phyloP scores from a whole-genome alignment of 2,797 vertebrate genomes.

The Okamejei kenojei region DNA sequence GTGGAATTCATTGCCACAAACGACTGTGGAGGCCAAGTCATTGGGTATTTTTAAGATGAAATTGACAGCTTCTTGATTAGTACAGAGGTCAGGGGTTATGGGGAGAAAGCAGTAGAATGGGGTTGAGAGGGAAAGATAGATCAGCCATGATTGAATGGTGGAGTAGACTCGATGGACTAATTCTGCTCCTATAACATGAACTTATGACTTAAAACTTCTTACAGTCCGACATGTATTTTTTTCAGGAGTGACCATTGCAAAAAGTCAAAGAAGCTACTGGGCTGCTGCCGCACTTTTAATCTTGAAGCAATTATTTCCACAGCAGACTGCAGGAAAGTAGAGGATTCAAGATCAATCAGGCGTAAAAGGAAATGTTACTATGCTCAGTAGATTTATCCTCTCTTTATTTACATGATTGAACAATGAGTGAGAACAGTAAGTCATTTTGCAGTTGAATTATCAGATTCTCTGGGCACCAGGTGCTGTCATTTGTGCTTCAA shows the following conservation, averaged over 20 bases:
- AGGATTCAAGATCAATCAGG: neutral
- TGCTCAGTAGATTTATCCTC: neutral
- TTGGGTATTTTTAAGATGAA: too few species aligned
- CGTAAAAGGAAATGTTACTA: neutral
- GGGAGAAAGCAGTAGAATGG: too few species aligned
- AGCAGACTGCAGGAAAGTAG: neutral
- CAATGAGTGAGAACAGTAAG: neutral
- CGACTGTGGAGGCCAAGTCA: too few species aligned
- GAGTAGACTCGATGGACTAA: too few species aligned
- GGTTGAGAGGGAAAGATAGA: too few species aligned
- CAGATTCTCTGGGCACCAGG: neutral
- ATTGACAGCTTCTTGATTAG: too few species aligned
- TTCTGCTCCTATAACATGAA: too few species aligned
- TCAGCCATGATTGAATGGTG: too few species aligned
- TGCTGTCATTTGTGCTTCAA: neutral
- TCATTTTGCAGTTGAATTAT: slow-evolving; percentile 6
- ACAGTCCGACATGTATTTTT: neutral
- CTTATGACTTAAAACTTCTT: neutral
- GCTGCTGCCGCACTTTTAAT: neutral
- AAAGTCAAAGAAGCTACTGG: neutral
- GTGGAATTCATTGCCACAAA: too few species aligned
- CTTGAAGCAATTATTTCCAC: neutral
- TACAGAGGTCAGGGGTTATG: too few species aligned
- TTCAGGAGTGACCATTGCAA: neutral
- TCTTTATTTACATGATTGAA: neutral